A percentile compares a stretch with the other conserved stretches of the same genome.
These are phyloP conservation scores for Bellardia pandia DNA, from an alignment of 2,888 invertebrate species.

Conservation along the genomic window DNA sequence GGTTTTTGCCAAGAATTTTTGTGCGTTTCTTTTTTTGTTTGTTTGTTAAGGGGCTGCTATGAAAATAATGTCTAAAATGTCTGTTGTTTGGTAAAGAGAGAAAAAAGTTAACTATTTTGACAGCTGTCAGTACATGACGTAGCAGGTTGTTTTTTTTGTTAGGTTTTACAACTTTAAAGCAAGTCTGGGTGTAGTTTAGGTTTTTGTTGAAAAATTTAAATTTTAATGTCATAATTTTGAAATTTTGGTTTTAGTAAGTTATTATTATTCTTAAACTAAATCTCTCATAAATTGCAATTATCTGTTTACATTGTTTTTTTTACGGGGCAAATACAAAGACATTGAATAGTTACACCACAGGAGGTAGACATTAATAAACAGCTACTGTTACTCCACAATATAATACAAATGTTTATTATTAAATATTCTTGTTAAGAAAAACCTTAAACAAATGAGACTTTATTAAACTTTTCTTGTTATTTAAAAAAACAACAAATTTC, in stretches of 20 bases:
- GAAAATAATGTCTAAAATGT: conserved; percentile 58
- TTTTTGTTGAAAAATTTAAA: background rate
- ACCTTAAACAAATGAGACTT: too few species aligned
- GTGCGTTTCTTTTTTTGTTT: conserved; percentile 28
- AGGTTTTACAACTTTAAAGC: background rate
- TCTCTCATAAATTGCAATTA: conserved; percentile 69
- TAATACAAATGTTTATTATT: conserved; percentile 10
- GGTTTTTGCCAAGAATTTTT: conserved; percentile 32
- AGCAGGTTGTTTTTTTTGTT: conserved; percentile 41
- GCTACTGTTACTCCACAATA: conserved; percentile 63
- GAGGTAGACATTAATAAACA: conserved; percentile 66
- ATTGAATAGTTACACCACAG: conserved; percentile 46
- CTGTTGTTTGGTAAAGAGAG: conserved; percentile 33
- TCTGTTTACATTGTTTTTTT: conserved; percentile 35
- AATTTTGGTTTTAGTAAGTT: background rate
- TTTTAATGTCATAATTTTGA: background rate
- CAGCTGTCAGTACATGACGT: conserved; percentile 70
- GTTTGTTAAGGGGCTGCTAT: conserved; percentile 12
- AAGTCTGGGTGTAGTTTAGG: background rate
- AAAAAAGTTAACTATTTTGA: conserved; percentile 70
- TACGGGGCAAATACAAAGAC: conserved; percentile 18
- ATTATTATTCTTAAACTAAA: conserved; percentile 32
- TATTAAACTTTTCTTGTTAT: conserved; percentile 33
- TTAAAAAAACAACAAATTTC: conserved; percentile 34
- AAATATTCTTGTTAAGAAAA: background rate